These are phyloP conservation scores for Drosophila fuyamai DNA, from an alignment of 1,140 invertebrate genomes.

Conservation along the genomic window DNA sequence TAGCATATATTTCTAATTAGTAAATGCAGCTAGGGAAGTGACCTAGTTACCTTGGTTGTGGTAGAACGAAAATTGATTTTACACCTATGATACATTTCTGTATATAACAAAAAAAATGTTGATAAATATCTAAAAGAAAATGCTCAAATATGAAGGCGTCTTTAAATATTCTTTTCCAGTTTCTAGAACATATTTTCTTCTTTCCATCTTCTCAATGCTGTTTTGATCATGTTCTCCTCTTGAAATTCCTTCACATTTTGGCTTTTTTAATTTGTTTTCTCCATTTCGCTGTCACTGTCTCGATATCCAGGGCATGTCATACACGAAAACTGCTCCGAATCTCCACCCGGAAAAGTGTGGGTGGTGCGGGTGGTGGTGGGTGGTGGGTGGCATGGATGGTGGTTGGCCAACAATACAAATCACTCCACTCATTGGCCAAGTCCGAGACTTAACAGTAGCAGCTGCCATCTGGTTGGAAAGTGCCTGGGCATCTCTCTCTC, in stretches of 20 bases:
- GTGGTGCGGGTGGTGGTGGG: not conserved
- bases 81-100: too few species aligned
- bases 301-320: conserved; percentile 35
- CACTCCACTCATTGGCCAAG: conserved; percentile 32
- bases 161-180: not conserved
- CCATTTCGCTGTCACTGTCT: conserved; percentile 8
- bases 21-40: not conserved
- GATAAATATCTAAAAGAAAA: too few species aligned
- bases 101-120: too few species aligned
- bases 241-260: conserved; percentile 7
- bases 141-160: too few species aligned
- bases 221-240: not conserved
- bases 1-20: not conserved
- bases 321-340: conserved; percentile 22
- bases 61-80: too few species aligned
- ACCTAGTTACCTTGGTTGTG: too few species aligned
- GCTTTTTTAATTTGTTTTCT: conserved; percentile 22
- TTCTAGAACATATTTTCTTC: not conserved
- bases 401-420: conserved; percentile 45
- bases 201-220: not conserved
- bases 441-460: conserved; percentile 50
- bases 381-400: not conserved
- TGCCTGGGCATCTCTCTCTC: not conserved
- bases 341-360: conserved; percentile 12
- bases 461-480: conserved; percentile 40